phyloP scores from a whole-genome alignment of 2,797 vertebrate species.

The Melanotaenia trifasciata region DNA sequence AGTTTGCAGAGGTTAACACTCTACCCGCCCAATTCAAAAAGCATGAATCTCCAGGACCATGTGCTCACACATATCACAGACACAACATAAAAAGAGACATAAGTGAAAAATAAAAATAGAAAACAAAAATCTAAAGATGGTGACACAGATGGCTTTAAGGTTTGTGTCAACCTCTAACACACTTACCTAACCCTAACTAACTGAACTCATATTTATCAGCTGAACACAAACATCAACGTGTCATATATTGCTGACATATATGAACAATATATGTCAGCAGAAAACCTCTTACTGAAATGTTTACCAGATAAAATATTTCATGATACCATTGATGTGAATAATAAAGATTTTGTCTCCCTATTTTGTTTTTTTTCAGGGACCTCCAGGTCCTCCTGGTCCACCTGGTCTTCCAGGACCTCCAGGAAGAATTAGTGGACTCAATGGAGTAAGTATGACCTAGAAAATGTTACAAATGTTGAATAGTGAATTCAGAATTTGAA shows the following conservation, averaged over 20 bases:
- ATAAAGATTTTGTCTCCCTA: not conserved
- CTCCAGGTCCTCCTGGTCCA: slow-evolving; percentile 88
- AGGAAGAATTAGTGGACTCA: slow-evolving; percentile 85
- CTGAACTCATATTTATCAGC: not conserved
- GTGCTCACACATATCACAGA: not conserved
- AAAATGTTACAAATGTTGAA: not conserved
- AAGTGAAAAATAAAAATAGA: not conserved
- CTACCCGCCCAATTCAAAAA: not conserved
- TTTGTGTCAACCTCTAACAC: not conserved
- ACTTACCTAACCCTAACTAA: not conserved
- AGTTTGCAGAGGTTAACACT: not conserved
- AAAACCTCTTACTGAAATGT: not conserved
- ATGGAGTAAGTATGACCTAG: slow-evolving; percentile 87
- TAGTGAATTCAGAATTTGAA: not conserved
- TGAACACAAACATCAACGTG: not conserved
- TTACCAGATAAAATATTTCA: not conserved
- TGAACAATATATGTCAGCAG: too few relatives aligned
- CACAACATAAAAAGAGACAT: not conserved
- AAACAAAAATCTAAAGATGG: not conserved
- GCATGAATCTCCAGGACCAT: too few relatives aligned
- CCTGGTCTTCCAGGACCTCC: slow-evolving; percentile 89
- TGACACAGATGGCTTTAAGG: not conserved
- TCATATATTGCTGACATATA: not conserved
- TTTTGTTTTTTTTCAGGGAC: slow-evolving; percentile 78
- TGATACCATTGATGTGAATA: not conserved